Conservation (phyloP, 2,113 vertebrate species). For the Cyphomyrus plagiostoma region DNA sequence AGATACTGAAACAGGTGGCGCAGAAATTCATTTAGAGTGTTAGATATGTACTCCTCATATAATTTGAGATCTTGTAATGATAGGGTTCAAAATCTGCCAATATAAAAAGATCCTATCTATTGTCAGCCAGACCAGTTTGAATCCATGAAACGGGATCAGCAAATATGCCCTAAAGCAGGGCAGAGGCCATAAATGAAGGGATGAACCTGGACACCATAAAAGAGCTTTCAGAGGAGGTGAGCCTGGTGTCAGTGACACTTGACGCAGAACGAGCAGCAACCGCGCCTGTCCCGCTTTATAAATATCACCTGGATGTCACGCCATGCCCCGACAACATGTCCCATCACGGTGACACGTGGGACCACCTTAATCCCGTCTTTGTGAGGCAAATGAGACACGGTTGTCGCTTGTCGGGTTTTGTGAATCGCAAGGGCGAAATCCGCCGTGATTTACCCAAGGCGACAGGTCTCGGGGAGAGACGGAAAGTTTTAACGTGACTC, state of each 20-base stretch:
- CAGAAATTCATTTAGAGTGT: slow-evolving; percentile 29
- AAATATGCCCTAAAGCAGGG: neutral
- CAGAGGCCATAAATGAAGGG: neutral
- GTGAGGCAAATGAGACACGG: slow-evolving; percentile 76
- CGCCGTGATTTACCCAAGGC: slow-evolving; percentile 82
- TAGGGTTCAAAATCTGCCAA: neutral
- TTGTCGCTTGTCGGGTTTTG: slow-evolving; percentile 74
- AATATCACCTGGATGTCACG: slow-evolving; percentile 69
- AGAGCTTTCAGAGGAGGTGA: neutral
- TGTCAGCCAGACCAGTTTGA: neutral
- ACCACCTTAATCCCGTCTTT: slow-evolving; percentile 83
- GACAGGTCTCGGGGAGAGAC: slow-evolving; percentile 71
- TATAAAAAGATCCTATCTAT: neutral
- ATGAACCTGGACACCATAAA: slow-evolving; percentile 1
- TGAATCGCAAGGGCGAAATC: slow-evolving; percentile 78
- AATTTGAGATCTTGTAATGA: neutral
- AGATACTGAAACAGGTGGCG: neutral
- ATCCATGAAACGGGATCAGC: neutral
- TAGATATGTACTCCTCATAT: slow-evolving; percentile 5
- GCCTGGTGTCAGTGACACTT: slow-evolving; percentile 41
- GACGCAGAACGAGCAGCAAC: slow-evolving; percentile 55
- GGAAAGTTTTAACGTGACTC: slow-evolving; percentile 47
- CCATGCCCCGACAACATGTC: slow-evolving; percentile 72
- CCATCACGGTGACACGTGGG: slow-evolving; percentile 83
- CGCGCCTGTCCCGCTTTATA: slow-evolving; percentile 61